Evolutionary conservation across 2,113 vertebrate genomes (phyloP), one percentile per base, ranked within the genome.

Genomic region (Asarcornis scutulata): DNA sequence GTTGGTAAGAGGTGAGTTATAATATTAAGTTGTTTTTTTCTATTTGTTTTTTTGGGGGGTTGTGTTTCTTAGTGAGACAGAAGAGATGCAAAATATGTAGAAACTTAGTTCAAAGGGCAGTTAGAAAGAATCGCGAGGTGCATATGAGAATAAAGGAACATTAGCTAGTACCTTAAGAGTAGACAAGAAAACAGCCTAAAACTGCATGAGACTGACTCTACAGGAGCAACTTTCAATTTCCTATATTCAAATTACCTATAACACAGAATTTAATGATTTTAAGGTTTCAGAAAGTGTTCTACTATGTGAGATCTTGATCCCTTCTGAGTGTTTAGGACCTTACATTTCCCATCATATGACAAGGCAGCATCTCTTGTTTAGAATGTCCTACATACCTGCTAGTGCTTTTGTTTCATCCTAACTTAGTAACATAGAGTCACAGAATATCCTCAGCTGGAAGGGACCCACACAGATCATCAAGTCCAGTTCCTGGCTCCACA

Each of bases 301-400:
- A 15, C 18, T 82, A 20, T 26, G 9, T 32, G 64, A 72, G 7
- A 52, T 40, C 64, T 62, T 46, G 40, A 50, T 52, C 82, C 25
- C 21, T 3, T 40, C 23, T 63, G 40, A 34, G 38, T 60, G 13
- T 7, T n/a, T 55, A 66, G 6, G 23, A 62, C 20, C 22, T 82
- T 40, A 26, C 1, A 3, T 56, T 60, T 77, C 34, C 26, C 13
- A 25, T 8, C 29, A 4, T 20, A 27, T 38, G 31, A 40, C 81
- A 85, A 77, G 20, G 14, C 11, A 72, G 2, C 11, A 38, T 48
- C 29, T 71, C 36, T 68, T 63, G 34, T 34, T 69, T 48, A 42
- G 4, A n/a, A 18, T 18, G 3, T 34, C 13, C 7, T 53, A 13
- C 4, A 2, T 69, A 7, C 5, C 6, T 60, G 1, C 40, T 79